These are phyloP conservation scores for Acrossocheilus fasciatus DNA, from an alignment of 2,797 vertebrate species.

Conservation along the genomic window DNA sequence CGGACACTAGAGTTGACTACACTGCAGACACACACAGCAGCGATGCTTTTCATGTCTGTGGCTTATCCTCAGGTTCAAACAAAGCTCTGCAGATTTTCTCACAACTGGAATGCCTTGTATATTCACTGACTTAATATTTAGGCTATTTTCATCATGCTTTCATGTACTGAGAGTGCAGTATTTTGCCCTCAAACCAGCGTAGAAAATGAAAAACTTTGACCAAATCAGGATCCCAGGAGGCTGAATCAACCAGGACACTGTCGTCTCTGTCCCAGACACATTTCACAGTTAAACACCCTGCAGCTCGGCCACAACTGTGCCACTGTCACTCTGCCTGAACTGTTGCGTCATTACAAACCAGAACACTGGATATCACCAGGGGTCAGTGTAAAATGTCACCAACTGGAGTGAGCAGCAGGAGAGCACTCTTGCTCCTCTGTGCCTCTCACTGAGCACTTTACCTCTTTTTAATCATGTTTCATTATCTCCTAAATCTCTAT, in stretches of 20 bases:
- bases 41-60: background rate
- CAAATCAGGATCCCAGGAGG: constrained; percentile 5
- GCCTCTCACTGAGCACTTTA: background rate
- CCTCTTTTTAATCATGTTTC: background rate
- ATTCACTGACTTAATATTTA: background rate
- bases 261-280: background rate
- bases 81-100: background rate
- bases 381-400: constrained; percentile 62
- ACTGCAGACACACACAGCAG: background rate
- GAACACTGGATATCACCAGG: constrained; percentile 11
- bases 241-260: background rate
- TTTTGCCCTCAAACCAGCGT: background rate
- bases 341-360: background rate
- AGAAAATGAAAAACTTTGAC: background rate
- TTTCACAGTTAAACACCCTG: background rate
- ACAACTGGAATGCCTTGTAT: background rate
- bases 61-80: background rate
- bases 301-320: constrained; percentile 11
- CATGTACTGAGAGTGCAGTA: background rate
- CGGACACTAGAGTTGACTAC: background rate
- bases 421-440: constrained; percentile 32
- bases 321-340: constrained; percentile 11
- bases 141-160: background rate
- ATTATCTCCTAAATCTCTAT: background rate
- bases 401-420: constrained; percentile 57